Conservation (phyloP, 2,797 vertebrate genomes). For the Coracias cyanogaster region DNA sequence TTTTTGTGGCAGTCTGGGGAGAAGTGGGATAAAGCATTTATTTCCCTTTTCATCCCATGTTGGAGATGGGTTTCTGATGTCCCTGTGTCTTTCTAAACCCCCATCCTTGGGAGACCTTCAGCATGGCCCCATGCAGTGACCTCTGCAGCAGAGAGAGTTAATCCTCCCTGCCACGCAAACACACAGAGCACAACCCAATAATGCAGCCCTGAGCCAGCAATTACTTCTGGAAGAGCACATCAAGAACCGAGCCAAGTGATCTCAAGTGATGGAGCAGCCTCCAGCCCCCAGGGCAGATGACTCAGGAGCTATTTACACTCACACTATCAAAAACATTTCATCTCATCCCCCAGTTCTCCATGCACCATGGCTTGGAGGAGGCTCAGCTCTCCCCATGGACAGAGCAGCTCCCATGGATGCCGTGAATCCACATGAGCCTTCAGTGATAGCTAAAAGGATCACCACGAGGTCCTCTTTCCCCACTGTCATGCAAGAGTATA, state of each 20-base stretch:
- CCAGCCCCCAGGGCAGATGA: background rate
- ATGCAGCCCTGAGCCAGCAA: background rate
- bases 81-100: background rate
- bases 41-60: background rate
- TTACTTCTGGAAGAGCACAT: background rate
- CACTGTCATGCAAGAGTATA: background rate
- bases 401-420: background rate
- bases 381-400: background rate
- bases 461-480: background rate
- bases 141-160: background rate
- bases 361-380: fast-evolving
- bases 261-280: background rate
- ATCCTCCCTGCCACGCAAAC: background rate
- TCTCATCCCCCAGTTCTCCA: background rate
- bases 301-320: background rate
- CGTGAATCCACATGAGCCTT: background rate
- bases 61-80: background rate
- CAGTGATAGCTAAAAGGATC: background rate
- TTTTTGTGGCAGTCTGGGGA: background rate
- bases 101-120: background rate
- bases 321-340: background rate
- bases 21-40: background rate
- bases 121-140: background rate
- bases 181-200: background rate
- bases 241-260: background rate